A percentile compares a stretch with the other conserved stretches of the same genome.
phyloP scores from a whole-genome alignment of 2,797 vertebrate genomes.

The Hoplostethus atlanticus region DNA sequence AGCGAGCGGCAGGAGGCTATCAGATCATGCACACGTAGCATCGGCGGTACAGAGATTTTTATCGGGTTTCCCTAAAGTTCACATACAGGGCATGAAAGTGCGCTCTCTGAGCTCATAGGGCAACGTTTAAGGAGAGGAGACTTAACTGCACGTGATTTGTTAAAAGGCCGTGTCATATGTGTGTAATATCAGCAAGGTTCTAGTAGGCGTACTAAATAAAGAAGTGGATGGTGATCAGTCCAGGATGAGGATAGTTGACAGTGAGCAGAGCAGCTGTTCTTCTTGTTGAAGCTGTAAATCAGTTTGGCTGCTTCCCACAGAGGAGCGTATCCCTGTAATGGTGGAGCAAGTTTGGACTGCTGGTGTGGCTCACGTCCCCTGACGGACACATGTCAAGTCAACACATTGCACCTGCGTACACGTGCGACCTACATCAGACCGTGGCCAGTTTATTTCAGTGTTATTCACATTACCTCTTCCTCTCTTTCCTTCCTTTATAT shows the following conservation, averaged over 20 bases:
- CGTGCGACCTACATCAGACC: background rate
- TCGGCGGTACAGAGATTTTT: conserved; percentile 66
- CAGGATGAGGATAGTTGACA: conserved; percentile 74
- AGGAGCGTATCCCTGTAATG: conserved; percentile 43
- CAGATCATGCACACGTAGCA: conserved; percentile 73
- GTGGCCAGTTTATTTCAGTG: background rate
- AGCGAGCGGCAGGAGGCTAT: conserved; percentile 69
- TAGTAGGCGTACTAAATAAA: conserved; percentile 81
- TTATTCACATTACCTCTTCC: too few relatives aligned
- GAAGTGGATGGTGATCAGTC: conserved; percentile 73
- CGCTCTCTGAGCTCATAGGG: conserved; percentile 5
- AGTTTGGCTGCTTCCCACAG: conserved; percentile 56
- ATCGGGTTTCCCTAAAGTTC: conserved; percentile 66
- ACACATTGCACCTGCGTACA: conserved; percentile 53
- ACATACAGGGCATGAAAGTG: conserved; percentile 49
- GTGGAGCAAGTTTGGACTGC: conserved; percentile 34
- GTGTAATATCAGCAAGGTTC: conserved; percentile 58
- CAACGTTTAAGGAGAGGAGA: background rate
- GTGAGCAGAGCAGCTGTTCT: conserved; percentile 79
- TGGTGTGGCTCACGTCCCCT: conserved; percentile 30
- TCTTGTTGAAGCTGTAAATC: conserved; percentile 81
- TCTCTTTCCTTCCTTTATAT: background rate
- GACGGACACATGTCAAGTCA: conserved; percentile 44
- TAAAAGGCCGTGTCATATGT: conserved; percentile 49
- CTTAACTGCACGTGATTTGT: conserved; percentile 11